Evolutionary conservation across 1,140 invertebrate species (phyloP).

Genomic region (Zaprionus inermis): DNA sequence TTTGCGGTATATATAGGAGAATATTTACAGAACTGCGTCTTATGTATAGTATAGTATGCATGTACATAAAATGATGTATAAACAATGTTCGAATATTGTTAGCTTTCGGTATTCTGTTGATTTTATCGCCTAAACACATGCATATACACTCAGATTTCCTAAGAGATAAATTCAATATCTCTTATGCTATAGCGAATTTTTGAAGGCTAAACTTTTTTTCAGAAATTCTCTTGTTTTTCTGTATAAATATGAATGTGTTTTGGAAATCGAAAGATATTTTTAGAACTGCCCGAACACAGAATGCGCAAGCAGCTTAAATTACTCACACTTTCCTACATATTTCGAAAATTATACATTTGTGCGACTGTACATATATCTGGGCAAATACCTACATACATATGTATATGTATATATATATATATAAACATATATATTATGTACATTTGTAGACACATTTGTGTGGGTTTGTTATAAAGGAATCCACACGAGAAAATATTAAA

Average conservation of each 20-base stretch:
- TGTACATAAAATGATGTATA: not conserved
- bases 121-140: not conserved
- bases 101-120: not conserved
- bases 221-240: conserved; percentile 25
- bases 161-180: conserved; percentile 3
- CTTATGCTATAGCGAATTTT: conserved; percentile 24
- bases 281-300: conserved; percentile 67
- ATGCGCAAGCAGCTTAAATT: conserved; percentile 78
- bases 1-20: not conserved
- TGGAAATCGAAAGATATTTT: conserved; percentile 79
- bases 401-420: conserved; percentile 16
- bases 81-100: not conserved
- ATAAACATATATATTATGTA: conserved; percentile 10
- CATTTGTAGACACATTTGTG: conserved; percentile 3
- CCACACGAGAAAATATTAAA: conserved; percentile 8
- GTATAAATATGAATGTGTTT: conserved; percentile 68
- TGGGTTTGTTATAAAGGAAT: not conserved
- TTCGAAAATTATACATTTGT: conserved; percentile 11
- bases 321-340: conserved; percentile 48
- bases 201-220: conserved; percentile 49
- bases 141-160: not conserved
- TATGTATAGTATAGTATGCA: not conserved
- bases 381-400: not conserved
- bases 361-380: not conserved
- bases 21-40: conserved; percentile 9